Percentiles rank a stretch among this genome's conserved stretches.
These are phyloP conservation scores for Sandelia bainsii DNA, from an alignment of 2,797 vertebrate genomes.

Conservation along the genomic window DNA sequence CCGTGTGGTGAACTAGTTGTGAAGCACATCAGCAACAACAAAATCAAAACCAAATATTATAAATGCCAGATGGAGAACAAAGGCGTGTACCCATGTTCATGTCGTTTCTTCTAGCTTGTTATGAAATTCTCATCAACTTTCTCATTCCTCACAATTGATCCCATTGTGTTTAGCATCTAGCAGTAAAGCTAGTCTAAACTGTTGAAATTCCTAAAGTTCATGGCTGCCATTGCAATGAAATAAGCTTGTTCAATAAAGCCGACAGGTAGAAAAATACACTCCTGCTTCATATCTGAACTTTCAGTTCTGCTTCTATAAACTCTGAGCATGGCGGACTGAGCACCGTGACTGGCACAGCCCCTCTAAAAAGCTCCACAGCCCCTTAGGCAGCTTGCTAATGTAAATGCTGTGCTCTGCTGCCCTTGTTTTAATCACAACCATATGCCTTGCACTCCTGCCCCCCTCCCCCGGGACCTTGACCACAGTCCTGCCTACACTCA, in stretches of 20 bases:
- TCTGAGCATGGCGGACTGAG: conserved; percentile 30
- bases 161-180: not conserved
- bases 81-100: not conserved
- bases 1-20: not conserved
- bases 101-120: not conserved
- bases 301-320: conserved; percentile 26
- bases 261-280: conserved; percentile 24
- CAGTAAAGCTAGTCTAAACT: not conserved
- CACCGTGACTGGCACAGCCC: conserved; percentile 53
- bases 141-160: not conserved
- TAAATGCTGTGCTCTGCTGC: conserved; percentile 67
- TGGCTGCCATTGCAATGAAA: conserved; percentile 8
- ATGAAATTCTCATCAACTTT: not conserved
- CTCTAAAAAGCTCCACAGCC: conserved; percentile 59
- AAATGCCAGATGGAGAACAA: not conserved
- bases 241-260: conserved; percentile 9
- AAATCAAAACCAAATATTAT: not conserved
- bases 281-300: conserved; percentile 14
- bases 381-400: conserved; percentile 70
- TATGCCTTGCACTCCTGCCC: conserved; percentile 68
- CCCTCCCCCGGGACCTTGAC: conserved; percentile 50
- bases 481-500: conserved; percentile 44
- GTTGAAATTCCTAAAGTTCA: not conserved
- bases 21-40: not conserved
- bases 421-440: conserved; percentile 77